phyloP scores from a whole-genome alignment of 2,888 invertebrate genomes.

The Phymatocera aterrima region DNA sequence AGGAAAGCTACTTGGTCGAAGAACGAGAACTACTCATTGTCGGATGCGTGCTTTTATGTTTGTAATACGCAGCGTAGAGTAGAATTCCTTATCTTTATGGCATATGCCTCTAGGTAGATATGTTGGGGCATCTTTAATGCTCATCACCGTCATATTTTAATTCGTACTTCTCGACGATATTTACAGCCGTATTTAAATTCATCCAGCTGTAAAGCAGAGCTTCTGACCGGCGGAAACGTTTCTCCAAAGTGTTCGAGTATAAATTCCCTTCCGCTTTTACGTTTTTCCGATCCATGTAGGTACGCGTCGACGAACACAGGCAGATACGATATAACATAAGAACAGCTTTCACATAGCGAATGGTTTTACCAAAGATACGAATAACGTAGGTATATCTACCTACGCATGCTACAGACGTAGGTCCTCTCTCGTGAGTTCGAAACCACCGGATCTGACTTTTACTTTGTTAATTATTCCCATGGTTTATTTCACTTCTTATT shows the following conservation, averaged over 20 bases:
- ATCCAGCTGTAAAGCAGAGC: slow-evolving; percentile 7
- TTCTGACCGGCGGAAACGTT: slow-evolving; percentile 6
- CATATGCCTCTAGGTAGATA: neutral
- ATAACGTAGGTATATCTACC: neutral
- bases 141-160: slow-evolving; percentile 18
- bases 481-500: slow-evolving; percentile 10
- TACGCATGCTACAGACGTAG: slow-evolving; percentile 6
- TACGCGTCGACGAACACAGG: neutral
- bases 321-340: neutral
- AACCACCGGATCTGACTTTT: slow-evolving; percentile 9
- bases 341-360: neutral
- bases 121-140: slow-evolving; percentile 11
- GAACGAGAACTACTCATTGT: neutral
- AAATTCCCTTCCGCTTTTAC: slow-evolving; percentile 28
- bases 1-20: slow-evolving; percentile 24
- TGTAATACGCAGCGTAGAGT: slow-evolving; percentile 14
- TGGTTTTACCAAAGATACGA: neutral
- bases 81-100: slow-evolving; percentile 31
- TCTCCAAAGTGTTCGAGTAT: slow-evolving; percentile 25
- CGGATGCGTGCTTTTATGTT: slow-evolving; percentile 5
- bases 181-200: slow-evolving; percentile 27
- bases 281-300: slow-evolving; percentile 7
- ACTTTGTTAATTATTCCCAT: slow-evolving; percentile 27
- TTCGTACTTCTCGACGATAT: slow-evolving; percentile 27
- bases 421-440: neutral